Evolutionary conservation across 2,113 vertebrate genomes (phyloP).

Genomic region (Poeciliopsis occidentalis): DNA sequence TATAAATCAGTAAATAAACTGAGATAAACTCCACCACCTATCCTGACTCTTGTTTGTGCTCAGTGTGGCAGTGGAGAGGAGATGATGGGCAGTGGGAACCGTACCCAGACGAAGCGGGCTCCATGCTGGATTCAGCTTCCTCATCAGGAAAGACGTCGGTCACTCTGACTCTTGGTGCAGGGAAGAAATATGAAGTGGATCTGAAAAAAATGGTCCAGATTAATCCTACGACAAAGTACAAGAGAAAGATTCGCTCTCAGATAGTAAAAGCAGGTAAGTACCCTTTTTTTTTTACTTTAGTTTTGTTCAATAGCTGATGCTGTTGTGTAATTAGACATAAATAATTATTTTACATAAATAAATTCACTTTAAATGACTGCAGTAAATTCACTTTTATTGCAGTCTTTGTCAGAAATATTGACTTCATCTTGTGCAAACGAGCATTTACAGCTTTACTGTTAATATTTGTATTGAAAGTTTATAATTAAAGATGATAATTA

Average conservation of each 20-base stretch:
- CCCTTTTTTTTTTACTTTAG: too few relatives aligned
- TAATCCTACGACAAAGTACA: conserved; percentile 77
- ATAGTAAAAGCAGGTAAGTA: conserved; percentile 62
- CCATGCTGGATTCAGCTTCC: conserved; percentile 68
- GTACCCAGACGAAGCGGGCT: conserved; percentile 65
- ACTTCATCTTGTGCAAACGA: too few relatives aligned
- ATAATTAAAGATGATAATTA: too few relatives aligned
- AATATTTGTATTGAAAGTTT: too few relatives aligned
- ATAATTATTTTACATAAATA: too few relatives aligned
- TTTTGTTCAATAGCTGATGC: too few relatives aligned
- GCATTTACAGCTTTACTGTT: too few relatives aligned
- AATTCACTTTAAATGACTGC: too few relatives aligned
- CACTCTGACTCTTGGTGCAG: conserved; percentile 51
- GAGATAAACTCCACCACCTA: background rate
- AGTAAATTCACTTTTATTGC: too few relatives aligned
- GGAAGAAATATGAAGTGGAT: conserved; percentile 73
- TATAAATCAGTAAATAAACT: background rate
- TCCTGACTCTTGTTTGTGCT: background rate
- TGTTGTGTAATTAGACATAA: too few relatives aligned
- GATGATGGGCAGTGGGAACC: conserved; percentile 77
- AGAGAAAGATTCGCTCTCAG: conserved; percentile 76
- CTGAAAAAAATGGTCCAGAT: conserved; percentile 82
- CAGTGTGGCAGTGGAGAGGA: conserved; percentile 84
- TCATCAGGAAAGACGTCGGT: conserved; percentile 44
- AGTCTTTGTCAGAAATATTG: too few relatives aligned